Evolutionary conservation across 2,113 vertebrate genomes (phyloP), one percentile per base, ranked within the genome.

Genomic region (Ctenodactylus gundi): DNA sequence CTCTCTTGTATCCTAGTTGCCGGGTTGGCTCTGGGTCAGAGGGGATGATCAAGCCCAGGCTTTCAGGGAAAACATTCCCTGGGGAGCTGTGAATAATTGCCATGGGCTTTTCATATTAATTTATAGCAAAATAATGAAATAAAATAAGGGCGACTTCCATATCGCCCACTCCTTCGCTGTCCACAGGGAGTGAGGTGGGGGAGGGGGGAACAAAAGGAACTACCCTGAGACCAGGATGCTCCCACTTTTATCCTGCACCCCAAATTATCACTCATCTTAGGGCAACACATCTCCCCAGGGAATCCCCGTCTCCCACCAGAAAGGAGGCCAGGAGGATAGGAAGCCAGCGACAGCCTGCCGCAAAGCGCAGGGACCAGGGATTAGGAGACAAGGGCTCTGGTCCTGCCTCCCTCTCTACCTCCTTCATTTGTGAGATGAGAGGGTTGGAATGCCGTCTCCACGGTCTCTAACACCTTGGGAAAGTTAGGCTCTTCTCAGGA

Each of bases 401-500:
- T 51, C 23, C 49, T 34, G 17, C 15, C 44, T 81, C 67, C 65
- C 17, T 53, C 39, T 81, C 81, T 64, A 58, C 64, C 72, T 62
- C n/a, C 44, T 85, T 78, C 88, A 64, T 78, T 75, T 91, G 83
- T 85, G 65, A 92, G 89, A 92, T 44, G 3, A 77, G 34, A 57
- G 31, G 49, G 12, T 5, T 68, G 82, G 82, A 21, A 31, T 36
- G 57, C n/a, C 7, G 75, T 90, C 64, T 53, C 58, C 68, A 64
- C 36, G 72, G 44, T 49, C 53, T 88, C 68, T 78, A 68, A 46
- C 36, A 70, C 70, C 55, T 92, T 67, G 68, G 78, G 31, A 90
- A 93, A 85, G 92, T 81, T 86, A 83, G 82, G 58, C 60, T 92
- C 67, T 11, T 93, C 77, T 91, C 31, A 65, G 23, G 29, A 29